A percentile compares a stretch with the other conserved stretches of the same genome.
Conservation (phyloP, 2,888 invertebrate species). For the Lasioglossum calceatum region DNA sequence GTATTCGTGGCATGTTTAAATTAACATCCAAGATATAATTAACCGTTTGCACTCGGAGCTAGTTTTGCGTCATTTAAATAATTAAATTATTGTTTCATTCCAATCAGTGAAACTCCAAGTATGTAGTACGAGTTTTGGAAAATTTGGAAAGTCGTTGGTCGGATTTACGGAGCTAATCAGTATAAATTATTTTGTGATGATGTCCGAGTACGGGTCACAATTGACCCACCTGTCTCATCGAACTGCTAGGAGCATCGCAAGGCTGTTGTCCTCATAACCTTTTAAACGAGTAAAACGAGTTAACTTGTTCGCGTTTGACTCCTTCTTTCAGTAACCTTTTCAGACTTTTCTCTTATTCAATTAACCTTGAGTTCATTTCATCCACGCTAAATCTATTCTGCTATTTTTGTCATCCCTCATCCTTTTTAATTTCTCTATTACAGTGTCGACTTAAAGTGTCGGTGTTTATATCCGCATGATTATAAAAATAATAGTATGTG, state of each 20-base stretch:
- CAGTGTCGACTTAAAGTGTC: not conserved
- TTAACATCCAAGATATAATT: too few relatives aligned
- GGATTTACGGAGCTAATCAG: not conserved
- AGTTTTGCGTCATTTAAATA: too few relatives aligned
- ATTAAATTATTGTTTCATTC: not conserved
- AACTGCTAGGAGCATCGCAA: not conserved
- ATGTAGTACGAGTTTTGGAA: not conserved
- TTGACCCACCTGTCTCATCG: not conserved
- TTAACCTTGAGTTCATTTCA: not conserved
- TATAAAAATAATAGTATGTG: not conserved
- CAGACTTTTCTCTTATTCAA: not conserved
- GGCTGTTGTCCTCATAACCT: slow-evolving; percentile 6
- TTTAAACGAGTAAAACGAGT: not conserved
- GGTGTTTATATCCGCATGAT: not conserved
- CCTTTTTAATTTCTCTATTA: not conserved
- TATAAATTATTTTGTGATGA: not conserved
- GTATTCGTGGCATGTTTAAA: not conserved
- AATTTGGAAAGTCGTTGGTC: not conserved
- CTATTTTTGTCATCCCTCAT: not conserved
- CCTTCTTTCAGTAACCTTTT: not conserved
- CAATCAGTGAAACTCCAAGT: not conserved
- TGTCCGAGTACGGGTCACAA: not conserved
- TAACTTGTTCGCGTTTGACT: not conserved
- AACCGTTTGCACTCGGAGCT: too few relatives aligned
- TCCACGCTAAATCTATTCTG: not conserved